Evolutionary conservation across 2,888 invertebrate genomes (phyloP).

Genomic region (Phortica okadai): DNA sequence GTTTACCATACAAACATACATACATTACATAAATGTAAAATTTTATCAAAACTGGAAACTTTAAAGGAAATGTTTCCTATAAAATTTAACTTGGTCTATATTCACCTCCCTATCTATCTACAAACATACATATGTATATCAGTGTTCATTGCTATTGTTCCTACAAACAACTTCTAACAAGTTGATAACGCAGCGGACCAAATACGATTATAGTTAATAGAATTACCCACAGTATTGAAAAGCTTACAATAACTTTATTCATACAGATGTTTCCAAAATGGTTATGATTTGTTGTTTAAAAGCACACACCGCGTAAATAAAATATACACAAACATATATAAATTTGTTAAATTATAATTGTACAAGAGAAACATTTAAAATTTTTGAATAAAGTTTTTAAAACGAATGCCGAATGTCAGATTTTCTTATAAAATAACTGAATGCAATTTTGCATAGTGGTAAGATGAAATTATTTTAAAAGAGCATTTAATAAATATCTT

Average conservation of each 20-base stretch:
- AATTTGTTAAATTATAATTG: not conserved
- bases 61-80: not conserved
- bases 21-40: not conserved
- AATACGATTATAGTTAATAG: constrained; percentile 10
- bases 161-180: constrained; percentile 17
- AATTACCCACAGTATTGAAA: not conserved
- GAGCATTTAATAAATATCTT: not conserved
- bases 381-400: not conserved
- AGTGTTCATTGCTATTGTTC: constrained; percentile 41
- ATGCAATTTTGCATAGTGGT: too few species aligned
- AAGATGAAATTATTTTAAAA: not conserved
- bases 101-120: not conserved
- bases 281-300: not conserved
- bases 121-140: constrained; percentile 28
- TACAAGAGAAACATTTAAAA: not conserved
- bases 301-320: not conserved
- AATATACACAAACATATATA: not conserved
- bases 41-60: not conserved
- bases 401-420: not conserved
- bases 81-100: not conserved
- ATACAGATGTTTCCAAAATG: not conserved
- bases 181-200: constrained; percentile 49
- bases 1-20: constrained; percentile 1
- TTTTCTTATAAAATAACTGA: not conserved
- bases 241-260: not conserved